These are phyloP conservation scores for Phorcus lineatus DNA, from an alignment of 2,888 invertebrate species.

Conservation along the genomic window DNA sequence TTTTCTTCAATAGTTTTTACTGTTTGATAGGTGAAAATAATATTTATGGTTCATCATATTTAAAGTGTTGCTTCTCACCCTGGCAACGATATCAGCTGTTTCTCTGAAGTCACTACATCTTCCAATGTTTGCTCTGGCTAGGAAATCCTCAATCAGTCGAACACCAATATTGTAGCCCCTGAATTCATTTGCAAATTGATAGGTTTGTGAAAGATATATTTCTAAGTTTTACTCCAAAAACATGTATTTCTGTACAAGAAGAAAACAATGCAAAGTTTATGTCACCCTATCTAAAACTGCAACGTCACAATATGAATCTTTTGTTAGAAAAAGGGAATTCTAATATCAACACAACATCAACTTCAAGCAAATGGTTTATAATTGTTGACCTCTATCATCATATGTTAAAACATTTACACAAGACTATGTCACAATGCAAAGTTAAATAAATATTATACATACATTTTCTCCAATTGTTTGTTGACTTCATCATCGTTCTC, in stretches of 20 bases:
- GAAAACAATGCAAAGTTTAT: too few relatives aligned
- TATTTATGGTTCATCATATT: neutral
- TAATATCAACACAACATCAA: too few relatives aligned
- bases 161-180: constrained; percentile 98
- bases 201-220: too few relatives aligned
- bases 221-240: too few relatives aligned
- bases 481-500: constrained; percentile 98
- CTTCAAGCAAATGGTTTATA: too few relatives aligned
- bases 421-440: too few relatives aligned
- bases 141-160: constrained; percentile 96
- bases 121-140: constrained; percentile 89
- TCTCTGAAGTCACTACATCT: constrained; percentile 96
- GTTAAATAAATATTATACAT: constrained; percentile 33
- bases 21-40: neutral
- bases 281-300: too few relatives aligned
- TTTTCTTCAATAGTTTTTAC: neutral
- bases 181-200: constrained; percentile 37
- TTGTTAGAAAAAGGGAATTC: too few relatives aligned
- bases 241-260: too few relatives aligned
- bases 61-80: constrained; percentile 55
- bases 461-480: constrained; percentile 83
- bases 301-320: too few relatives aligned
- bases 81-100: constrained; percentile 86
- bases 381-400: too few relatives aligned
- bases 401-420: too few relatives aligned